phyloP scores from a whole-genome alignment of 30 jellyfish, hydroid and myxozoan genomes.

The Aurelia coerulea region DNA sequence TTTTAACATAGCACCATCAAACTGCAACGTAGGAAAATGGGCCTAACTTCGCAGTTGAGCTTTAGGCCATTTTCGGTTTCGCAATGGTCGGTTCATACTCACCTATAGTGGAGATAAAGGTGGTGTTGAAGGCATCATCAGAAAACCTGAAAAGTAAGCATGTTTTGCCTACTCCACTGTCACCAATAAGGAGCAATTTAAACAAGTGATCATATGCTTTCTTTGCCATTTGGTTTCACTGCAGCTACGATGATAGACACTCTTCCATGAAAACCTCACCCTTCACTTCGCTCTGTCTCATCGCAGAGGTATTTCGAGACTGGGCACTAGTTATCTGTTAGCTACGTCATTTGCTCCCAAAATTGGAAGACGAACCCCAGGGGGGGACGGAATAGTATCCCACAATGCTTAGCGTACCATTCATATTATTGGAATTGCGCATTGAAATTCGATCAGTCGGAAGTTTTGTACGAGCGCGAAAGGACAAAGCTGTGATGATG shows the following conservation, averaged over 20 bases:
- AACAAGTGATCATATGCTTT: slow-evolving; percentile 91
- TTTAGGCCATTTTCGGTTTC: no score
- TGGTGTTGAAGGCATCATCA: slow-evolving; percentile 94
- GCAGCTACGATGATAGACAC: background rate
- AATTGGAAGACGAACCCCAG: no score
- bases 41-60: no score
- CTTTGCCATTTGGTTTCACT: slow-evolving; percentile 48
- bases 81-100: slow-evolving; percentile 5
- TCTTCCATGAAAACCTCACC: slow-evolving; percentile 47
- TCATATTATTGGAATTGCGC: no score
- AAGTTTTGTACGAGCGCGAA: no score
- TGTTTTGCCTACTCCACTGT: slow-evolving; percentile 97
- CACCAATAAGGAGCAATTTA: slow-evolving; percentile 91
- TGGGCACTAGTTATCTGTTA: slow-evolving; percentile 42
- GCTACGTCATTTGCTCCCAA: background rate
- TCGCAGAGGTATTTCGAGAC: slow-evolving; percentile 64
- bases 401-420: no score
- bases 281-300: slow-evolving; percentile 36
- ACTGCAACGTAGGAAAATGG: no score
- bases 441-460: no score
- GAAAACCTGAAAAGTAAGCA: slow-evolving; percentile 93
- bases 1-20: no score
- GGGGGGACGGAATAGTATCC: no score
- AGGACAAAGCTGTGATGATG: no score
- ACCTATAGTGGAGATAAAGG: slow-evolving; percentile 96